Evolutionary conservation across 2,113 vertebrate species (phyloP).

Genomic region (Gobiocypris rarus): DNA sequence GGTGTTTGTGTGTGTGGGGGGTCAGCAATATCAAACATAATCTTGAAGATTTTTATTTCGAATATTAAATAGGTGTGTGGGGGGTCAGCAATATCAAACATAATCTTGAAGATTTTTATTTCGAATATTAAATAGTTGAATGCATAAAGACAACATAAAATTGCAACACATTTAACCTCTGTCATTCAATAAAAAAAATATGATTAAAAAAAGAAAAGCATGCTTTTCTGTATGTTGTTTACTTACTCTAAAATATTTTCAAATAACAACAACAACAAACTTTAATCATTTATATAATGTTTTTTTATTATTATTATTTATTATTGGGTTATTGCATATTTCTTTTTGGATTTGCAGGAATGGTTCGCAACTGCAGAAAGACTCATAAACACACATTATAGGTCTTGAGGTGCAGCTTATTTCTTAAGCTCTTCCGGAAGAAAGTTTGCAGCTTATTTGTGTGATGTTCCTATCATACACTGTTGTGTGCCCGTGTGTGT

Average conservation of each 20-base stretch:
- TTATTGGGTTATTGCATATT: not conserved
- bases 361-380: not conserved
- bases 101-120: not conserved
- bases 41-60: not conserved
- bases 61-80: no score
- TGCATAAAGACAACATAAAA: no score
- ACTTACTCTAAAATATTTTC: no score
- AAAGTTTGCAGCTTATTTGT: not conserved
- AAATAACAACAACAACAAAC: no score
- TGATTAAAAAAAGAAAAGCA: no score
- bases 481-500: not conserved
- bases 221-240: no score
- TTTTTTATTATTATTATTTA: no score
- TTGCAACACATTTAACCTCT: not conserved
- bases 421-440: slow-evolving; percentile 30
- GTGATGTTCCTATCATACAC: not conserved
- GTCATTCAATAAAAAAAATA: not conserved
- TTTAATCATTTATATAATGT: no score
- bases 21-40: not conserved
- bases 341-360: not conserved
- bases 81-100: not conserved
- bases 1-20: not conserved
- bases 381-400: not conserved
- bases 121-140: no score
- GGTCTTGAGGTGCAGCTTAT: slow-evolving; percentile 25